Base-by-base conservation (phyloP, 2,113 vertebrate genomes). In the Motacilla alba region DNA sequence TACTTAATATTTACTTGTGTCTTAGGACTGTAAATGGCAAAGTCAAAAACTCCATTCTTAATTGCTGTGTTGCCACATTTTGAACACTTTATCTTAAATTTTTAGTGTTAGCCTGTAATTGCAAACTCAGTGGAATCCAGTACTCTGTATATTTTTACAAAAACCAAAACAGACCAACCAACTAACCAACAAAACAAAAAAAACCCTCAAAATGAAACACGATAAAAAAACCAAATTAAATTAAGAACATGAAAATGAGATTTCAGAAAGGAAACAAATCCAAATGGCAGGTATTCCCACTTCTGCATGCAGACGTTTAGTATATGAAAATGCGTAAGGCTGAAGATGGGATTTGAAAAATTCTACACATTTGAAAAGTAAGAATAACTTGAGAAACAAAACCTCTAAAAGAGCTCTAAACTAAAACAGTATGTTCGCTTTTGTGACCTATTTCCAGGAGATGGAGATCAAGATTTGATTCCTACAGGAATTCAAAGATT, bases 121-220 rank as follows among this genome's bases (percentile, higher is more conserved):
- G 8, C 13, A 83, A 68, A 80, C 3, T 64, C 24, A 63, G 2
- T 12, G 46, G 7, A 88, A 77, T 60, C 2, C 4, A 49, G 7
- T 49, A 50, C 17, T 74, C 24, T 33, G 31, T 18, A 43, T 13
- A 76, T 68, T 64, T 55, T 76, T 13, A 47, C 13, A 6, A 17
- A 37, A 35, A 35, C 7, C 58, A 33, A 35, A 41, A 22, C 26
- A 26, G 8, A 19, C 9, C 15, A 19, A 60, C 7, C 14, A 37
- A 24, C 0, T 47, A 53, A 53, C 10, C 24, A 63, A 30, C 0
- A 2, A 79, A 74, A 11, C 6, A 47, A 63, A 9, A 18, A 26
- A 28, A 1, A 4, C 7, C 11, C 43, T 50, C 18, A 4, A 58
- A 66, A 50, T 0, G 0, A 37, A 73, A 50, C 14, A 49, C 7